Evolutionary conservation across 2,113 vertebrate genomes (phyloP).

Genomic region (Pao palembangensis): DNA sequence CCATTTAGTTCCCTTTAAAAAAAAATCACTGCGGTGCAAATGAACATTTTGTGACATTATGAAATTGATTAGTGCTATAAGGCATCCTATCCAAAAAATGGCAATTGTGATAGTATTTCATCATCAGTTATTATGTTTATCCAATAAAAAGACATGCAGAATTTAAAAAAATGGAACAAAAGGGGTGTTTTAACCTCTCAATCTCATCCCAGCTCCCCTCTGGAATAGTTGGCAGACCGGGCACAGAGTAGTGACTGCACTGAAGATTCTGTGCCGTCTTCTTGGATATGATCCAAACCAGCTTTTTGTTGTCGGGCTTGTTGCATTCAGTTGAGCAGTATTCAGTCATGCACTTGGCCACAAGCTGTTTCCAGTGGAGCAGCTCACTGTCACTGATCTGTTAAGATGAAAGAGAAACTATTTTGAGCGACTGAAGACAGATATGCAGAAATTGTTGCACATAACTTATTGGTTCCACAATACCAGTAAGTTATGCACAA

Average conservation of each 20-base stretch:
- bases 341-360: constrained; percentile 88
- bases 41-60: no score
- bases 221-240: constrained; percentile 90
- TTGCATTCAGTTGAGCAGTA: constrained; percentile 90
- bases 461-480: no score
- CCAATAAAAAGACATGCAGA: neutral
- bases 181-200: constrained; percentile 77
- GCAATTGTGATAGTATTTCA: no score
- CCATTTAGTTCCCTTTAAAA: no score
- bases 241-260: constrained; percentile 86
- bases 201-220: constrained; percentile 85
- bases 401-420: constrained; percentile 33
- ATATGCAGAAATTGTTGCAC: neutral
- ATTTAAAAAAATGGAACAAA: neutral
- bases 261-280: constrained; percentile 91
- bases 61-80: no score
- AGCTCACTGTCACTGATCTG: constrained; percentile 87
- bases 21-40: no score
- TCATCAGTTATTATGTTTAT: no score
- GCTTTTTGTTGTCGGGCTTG: constrained; percentile 92
- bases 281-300: constrained; percentile 94
- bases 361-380: constrained; percentile 86
- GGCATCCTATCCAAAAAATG: no score
- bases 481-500: no score
- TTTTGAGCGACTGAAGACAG: constrained; percentile 15